These are phyloP conservation scores for Fragum sueziense DNA, from an alignment of 2,888 invertebrate genomes.

Conservation along the genomic window DNA sequence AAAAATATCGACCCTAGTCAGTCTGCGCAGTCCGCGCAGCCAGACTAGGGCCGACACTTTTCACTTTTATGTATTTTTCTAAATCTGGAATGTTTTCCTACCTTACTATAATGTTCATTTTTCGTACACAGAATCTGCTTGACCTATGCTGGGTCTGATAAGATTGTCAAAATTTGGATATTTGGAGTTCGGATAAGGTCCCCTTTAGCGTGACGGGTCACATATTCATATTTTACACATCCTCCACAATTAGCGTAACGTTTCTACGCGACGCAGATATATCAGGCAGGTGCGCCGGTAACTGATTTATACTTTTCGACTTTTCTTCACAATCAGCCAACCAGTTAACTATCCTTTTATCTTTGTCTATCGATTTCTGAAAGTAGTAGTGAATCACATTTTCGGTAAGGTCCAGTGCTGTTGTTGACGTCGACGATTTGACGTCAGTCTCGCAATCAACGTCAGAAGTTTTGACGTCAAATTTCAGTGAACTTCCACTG, in stretches of 20 bases:
- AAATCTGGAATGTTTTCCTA: no score
- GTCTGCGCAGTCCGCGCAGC: no score
- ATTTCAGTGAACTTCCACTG: background rate
- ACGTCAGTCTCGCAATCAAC: constrained; percentile 34
- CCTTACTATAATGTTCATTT: no score
- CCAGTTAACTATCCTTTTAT: constrained; percentile 50
- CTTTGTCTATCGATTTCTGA: constrained; percentile 48
- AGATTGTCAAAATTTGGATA: no score
- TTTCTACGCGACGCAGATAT: constrained; percentile 29
- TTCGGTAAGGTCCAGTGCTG: constrained; percentile 43
- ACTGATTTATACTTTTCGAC: constrained; percentile 28
- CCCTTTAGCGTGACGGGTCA: no score
- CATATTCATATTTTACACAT: no score
- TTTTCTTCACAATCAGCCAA: constrained; percentile 48
- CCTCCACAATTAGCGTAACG: constrained; percentile 15
- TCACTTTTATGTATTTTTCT: no score
- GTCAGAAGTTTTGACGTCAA: constrained; percentile 49
- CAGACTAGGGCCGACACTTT: no score
- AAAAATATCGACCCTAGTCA: no score
- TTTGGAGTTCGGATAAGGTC: no score
- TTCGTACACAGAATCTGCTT: no score
- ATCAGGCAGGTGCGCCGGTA: constrained; percentile 50
- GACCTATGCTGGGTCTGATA: no score
- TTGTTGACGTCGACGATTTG: constrained; percentile 15
- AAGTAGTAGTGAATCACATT: constrained; percentile 49